Base-by-base conservation (phyloP, 2,888 invertebrate genomes). In the Alitta virens region DNA sequence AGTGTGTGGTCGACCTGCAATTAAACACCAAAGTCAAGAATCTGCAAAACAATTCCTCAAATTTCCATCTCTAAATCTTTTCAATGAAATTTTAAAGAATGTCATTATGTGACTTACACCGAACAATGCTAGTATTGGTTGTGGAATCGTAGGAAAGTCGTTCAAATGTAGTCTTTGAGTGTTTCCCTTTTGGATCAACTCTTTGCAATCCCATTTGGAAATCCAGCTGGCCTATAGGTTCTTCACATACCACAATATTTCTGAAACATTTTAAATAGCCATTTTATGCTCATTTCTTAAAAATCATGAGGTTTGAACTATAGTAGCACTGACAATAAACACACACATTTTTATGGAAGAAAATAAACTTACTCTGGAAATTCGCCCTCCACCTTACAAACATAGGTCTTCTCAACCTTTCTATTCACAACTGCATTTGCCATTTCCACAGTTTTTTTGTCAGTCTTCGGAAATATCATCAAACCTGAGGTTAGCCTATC, bases 401-500 rank as follows among this genome's bases (percentile, higher is more conserved):
- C 68, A 69, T 82, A 82, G 49, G 75, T 76, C 83, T 99, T 99
- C 82, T 89, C 88, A 49, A 98, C 94, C 21, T 57, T 23, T 18
- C 73, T 55, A 79, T 93, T 89, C 73, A 94, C 86, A 73, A 99
- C 94, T 84, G 95, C 94, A 78, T 93, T 91, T 82, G 95, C 94
- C 90, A 99, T 91, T 85, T 94, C 91, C 74, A 92, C 86, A 43
- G 98, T 95, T 82, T 92, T 94, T 82, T 92, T 91, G 56, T 92
- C 91, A 77, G 92, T 94, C 74, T 96, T 88, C 1, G 96, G 95
- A 82, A 99, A 93, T 50, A 99, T 86, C 60, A 99, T 83, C 51
- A 99, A 85, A 73, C 93, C 93, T 77, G 97, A 97, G 46, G 99
- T 99, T 78, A 98, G 86, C 78, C 99, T 88, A 85, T 99, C 99